A percentile compares a stretch with the other conserved stretches of the same genome.
Evolutionary conservation across 2,888 invertebrate species (phyloP).

Genomic region (Conistra vaccinii): DNA sequence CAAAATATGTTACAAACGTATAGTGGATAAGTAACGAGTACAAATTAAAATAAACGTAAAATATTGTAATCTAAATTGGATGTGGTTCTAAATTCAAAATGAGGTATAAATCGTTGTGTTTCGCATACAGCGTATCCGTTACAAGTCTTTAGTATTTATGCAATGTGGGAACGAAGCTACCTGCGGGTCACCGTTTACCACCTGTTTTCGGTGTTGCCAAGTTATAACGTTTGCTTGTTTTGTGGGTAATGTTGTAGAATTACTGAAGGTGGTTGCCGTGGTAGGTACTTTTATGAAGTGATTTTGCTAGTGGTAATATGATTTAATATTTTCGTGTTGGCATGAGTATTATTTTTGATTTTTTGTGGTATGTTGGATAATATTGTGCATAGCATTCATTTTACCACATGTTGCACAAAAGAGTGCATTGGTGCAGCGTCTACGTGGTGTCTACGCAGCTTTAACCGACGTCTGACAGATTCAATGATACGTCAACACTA

Average conservation of each 20-base stretch:
- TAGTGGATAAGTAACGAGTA: background rate
- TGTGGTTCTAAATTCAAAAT: slow-evolving; percentile 24
- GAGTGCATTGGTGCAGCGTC: background rate
- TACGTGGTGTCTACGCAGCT: background rate
- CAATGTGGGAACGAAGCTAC: slow-evolving; percentile 64
- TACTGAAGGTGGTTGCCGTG: background rate
- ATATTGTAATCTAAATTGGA: background rate
- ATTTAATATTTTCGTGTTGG: background rate
- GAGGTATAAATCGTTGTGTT: slow-evolving; percentile 25
- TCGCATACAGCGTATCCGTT: slow-evolving; percentile 50
- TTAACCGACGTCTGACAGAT: background rate
- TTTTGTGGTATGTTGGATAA: background rate
- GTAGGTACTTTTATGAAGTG: background rate
- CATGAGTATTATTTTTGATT: background rate
- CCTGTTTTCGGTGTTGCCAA: slow-evolving; percentile 64
- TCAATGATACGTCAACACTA: background rate
- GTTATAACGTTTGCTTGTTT: slow-evolving; percentile 22
- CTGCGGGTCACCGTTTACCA: slow-evolving; percentile 65
- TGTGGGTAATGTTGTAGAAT: slow-evolving; percentile 4
- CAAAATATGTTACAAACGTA: background rate
- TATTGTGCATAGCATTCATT: background rate
- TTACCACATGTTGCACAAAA: background rate
- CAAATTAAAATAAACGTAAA: background rate
- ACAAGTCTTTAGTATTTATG: slow-evolving; percentile 55
- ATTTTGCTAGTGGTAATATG: background rate